Evolutionary conservation across 2,888 invertebrate species (phyloP), one percentile per base, ranked within the genome.

Genomic region (Lamellibrachia columna): DNA sequence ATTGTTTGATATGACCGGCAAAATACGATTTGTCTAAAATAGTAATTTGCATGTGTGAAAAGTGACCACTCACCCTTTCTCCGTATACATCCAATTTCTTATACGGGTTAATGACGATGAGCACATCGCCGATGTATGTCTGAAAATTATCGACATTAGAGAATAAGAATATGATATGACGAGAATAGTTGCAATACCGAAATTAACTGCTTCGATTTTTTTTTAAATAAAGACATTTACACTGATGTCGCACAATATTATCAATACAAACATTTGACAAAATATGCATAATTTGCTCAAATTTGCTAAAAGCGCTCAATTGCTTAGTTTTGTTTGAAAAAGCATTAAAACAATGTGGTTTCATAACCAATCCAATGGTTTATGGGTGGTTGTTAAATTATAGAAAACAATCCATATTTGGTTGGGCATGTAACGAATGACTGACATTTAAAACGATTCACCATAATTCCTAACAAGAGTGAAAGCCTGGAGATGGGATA

Each of bases 71-170:
- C 58, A 93, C 93, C 92, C 90, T 53, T 7, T 91, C 52, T 53
- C 90, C 91, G 92, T 94, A 94, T 7, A 94, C 92, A n/a, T 93
- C 92, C 15, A 94, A 91, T 22, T 93, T 92, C 60, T 93, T 93
- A 92, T 93, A 94, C 9, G 94, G 94, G 92, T 94, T 94, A 0
- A 94, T 92, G 6, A 93, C 93, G 22, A 94, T 93, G 22, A 94
- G 92, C 11, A 94, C 93, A 91, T 94, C 94, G 7, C 94, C 94
- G n/a, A 94, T 93, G 91, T 94, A 94, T 7, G 94, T 94, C 94
- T 94, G 93, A n/a, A 93, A 93, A 90, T 28, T 92, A 93, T 92
- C 60, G 53, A 22, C 6, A 75, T 15, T 75, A 22, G 6, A 75
- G n/a, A 22, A 22, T 15, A 75, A 75, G 75, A 75, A n/a, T 75